These are phyloP conservation scores for Bufo bufo DNA, from an alignment of 2,113 vertebrate genomes.

Conservation along the genomic window DNA sequence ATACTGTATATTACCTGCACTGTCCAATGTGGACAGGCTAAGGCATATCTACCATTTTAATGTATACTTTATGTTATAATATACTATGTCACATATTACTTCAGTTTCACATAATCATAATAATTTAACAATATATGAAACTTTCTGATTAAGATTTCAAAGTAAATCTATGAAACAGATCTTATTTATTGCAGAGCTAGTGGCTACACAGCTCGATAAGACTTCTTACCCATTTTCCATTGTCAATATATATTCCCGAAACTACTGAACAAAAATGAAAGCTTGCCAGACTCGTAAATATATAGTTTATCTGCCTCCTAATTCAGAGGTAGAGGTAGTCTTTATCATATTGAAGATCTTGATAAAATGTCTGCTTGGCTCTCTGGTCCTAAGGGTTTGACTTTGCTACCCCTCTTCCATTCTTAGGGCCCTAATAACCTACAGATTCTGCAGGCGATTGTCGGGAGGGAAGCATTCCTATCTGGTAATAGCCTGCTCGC, in stretches of 20 bases:
- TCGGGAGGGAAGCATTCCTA: no score
- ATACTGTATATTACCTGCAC: not conserved
- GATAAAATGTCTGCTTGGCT: not conserved
- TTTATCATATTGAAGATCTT: no score
- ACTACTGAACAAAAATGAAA: not conserved
- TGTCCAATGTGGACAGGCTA: not conserved
- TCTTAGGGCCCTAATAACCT: no score
- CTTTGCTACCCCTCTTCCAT: not conserved
- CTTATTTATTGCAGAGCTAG: not conserved
- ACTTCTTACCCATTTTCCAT: not conserved
- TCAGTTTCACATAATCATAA: not conserved
- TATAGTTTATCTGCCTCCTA: not conserved
- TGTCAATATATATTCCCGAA: not conserved
- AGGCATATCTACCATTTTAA: not conserved
- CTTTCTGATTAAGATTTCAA: not conserved
- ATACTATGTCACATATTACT: no score
- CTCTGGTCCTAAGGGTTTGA: not conserved
- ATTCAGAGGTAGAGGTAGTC: not conserved
- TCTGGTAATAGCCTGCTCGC: no score
- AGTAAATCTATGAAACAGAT: not conserved
- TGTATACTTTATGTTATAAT: not conserved
- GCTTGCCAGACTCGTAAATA: not conserved
- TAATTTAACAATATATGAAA: not conserved
- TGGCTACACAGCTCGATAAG: not conserved
- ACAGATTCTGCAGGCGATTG: no score